Base-by-base conservation (phyloP, 2,113 vertebrate genomes). In the Aythya baeri region DNA sequence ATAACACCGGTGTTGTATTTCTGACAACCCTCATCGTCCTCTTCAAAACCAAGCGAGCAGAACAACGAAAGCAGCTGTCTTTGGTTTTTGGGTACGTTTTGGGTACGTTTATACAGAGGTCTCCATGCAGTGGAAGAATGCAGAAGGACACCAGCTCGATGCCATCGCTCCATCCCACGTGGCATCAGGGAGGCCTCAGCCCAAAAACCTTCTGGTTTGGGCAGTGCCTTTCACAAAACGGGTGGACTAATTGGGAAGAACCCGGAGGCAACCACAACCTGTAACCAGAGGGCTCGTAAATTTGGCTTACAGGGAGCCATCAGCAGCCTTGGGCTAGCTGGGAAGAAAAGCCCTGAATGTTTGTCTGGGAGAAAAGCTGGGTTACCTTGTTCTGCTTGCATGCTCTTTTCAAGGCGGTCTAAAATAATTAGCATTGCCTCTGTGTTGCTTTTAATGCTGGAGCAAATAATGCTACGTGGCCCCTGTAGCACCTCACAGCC, bases 91-190 rank as follows among this genome's bases (percentile, higher is more conserved):
- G 36, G 55, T 27, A 18, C 36, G 36, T 36, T 36, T 36, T 43
- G 57, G 23, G 10, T 49, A 49, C 55, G 13, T 34, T 74, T n/a
- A 23, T 49, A 68, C 31, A 15, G 36, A 18, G 10, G 26, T 54
- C 50, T 83, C n/a, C 23, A 4, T 17, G 50, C 7, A 1, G 15
- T 49, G 62, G 41, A 32, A 27, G 32, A 41, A 34, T 7, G 9
- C 6, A 10, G 34, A 29, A 36, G n/a, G 36, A 18, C 5, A 4
- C 17, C 6, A 25, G 25, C 23, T 34, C 0, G 1, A 22, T 44
- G 20, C 52, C 31, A 4, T 22, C 0, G 0, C 50, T 36, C 21
- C 41, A 52, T 78, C 46, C 54, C 1, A 2, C 14, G 21, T 32
- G 66, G 38, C 21, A 12, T 13, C 0, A 1, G 21, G 44, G 79